Conservation (phyloP, 2,113 vertebrate species). For the Candoia aspera region DNA sequence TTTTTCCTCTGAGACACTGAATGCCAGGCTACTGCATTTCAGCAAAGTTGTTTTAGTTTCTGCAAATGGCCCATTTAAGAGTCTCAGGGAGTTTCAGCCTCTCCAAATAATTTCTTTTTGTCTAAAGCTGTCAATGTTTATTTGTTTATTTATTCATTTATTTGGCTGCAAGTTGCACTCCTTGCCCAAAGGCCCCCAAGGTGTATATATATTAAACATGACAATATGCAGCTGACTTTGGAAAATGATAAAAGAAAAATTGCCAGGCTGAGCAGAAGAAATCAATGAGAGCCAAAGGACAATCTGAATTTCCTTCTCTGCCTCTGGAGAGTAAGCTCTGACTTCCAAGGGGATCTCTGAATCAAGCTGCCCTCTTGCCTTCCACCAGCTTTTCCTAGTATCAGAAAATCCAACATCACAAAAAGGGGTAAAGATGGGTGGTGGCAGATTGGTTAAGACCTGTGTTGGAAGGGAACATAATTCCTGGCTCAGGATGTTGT, state of each 20-base stretch:
- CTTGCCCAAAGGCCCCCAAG: not conserved
- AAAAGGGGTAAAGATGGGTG: not conserved
- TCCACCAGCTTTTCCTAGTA: not conserved
- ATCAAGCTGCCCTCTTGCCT: not conserved
- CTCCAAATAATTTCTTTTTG: slow-evolving; percentile 14
- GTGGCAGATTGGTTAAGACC: not conserved
- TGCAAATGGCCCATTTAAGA: not conserved
- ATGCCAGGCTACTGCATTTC: slow-evolving; percentile 13
- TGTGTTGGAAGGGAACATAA: not conserved
- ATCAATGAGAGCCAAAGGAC: not conserved
- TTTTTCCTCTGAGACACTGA: slow-evolving; percentile 1
- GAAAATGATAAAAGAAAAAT: not conserved
- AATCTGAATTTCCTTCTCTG: not conserved
- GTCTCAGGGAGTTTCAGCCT: not conserved
- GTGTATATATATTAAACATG: not conserved
- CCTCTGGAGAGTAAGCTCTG: not conserved
- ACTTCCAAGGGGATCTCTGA: not conserved
- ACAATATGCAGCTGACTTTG: not conserved
- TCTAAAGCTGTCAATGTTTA: not conserved
- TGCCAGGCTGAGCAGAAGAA: not conserved
- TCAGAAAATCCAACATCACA: not conserved
- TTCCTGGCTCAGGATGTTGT: not conserved
- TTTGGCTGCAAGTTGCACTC: not conserved
- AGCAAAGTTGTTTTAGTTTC: slow-evolving; percentile 10
- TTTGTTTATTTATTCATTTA: not conserved